These are phyloP conservation scores for Hemistola chrysoprasaria DNA, from an alignment of 2,888 invertebrate genomes.

Conservation along the genomic window DNA sequence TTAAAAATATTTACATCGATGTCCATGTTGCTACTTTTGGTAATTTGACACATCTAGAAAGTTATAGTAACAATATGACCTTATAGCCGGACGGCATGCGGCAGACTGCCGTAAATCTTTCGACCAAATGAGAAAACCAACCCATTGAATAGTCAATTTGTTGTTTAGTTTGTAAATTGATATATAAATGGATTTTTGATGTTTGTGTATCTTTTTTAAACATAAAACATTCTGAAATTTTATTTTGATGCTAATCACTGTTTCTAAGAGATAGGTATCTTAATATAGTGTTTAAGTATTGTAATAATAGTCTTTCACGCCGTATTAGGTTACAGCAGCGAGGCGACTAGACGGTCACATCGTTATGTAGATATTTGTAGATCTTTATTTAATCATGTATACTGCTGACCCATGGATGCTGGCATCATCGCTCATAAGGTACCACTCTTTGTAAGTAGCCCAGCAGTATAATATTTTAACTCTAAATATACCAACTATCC, in stretches of 20 bases:
- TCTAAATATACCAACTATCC: too few relatives aligned
- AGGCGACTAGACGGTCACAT: too few relatives aligned
- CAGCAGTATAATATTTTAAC: too few relatives aligned
- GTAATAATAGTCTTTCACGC: too few relatives aligned
- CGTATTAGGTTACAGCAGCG: too few relatives aligned
- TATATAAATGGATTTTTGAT: conserved; percentile 12
- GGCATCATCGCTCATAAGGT: too few relatives aligned
- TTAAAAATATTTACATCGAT: conserved; percentile 20
- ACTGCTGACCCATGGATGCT: too few relatives aligned
- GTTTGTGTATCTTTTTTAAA: conserved; percentile 10
- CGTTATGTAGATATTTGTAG: too few relatives aligned
- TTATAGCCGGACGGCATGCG: conserved; percentile 12
- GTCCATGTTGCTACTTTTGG: conserved; percentile 18
- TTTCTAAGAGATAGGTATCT: background rate
- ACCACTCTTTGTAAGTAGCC: too few relatives aligned
- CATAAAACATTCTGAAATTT: conserved; percentile 15
- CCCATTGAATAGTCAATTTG: conserved; percentile 15
- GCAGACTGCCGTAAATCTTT: conserved; percentile 16
- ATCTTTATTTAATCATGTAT: too few relatives aligned
- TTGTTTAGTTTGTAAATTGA: conserved; percentile 13
- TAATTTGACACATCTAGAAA: conserved; percentile 20
- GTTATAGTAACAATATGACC: conserved; percentile 21
- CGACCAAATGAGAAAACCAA: conserved; percentile 20
- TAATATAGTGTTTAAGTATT: background rate
- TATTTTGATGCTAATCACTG: conserved; percentile 3